Base-by-base conservation (phyloP, 2,113 vertebrate genomes). In the Todiramphus chloris region DNA sequence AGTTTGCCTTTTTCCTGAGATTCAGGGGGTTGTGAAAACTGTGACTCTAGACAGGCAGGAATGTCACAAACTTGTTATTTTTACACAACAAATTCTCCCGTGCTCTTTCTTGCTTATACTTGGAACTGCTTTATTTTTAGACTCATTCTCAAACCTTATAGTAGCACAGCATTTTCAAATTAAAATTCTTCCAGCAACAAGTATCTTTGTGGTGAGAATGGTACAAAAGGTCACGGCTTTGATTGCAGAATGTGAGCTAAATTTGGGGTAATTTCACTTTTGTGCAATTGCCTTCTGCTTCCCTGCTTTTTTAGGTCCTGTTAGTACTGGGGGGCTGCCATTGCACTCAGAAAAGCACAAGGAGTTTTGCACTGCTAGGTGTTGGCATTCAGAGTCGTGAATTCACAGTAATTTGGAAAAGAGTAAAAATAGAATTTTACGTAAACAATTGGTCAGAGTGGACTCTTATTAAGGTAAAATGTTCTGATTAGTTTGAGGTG, bases 1-100 rank as follows among this genome's bases (percentile, higher is more conserved):
- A 69, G 75, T 95, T 95, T 95, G 91, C 94, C 86, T 89, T 55
- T 63, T 55, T 63, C 33, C 35, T 56, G 43, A 85, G 37, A 33
- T 60, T 86, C n/a, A 76, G 41, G 53, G 50, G 41, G 48, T 89
- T 84, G 63, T 18, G 41, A 84, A 87, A 94, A 53, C 39, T 20
- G 35, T 68, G 70, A 39, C 44, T 93, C 39, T 63, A 93, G 55
- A n/a, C 67, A 60, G 78, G 74, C 78, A 59, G 69, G 44, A 43
- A 68, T 94, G 79, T 88, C 79, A 69, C 74, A 72, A 89, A 86
- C 16, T 25, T 86, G 39, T 63, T 64, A 11, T 33, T 84, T 84
- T 86, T 56, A 28, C 58, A 56, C 68, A 73, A 73, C 62, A 90
- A 37, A 64, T 64, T 91, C 86, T 58, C 51, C 37, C 13, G 0